Percentiles rank a stretch among this genome's conserved stretches.
phyloP scores from a whole-genome alignment of 2,113 vertebrate species.

The Tragelaphus strepsiceros region DNA sequence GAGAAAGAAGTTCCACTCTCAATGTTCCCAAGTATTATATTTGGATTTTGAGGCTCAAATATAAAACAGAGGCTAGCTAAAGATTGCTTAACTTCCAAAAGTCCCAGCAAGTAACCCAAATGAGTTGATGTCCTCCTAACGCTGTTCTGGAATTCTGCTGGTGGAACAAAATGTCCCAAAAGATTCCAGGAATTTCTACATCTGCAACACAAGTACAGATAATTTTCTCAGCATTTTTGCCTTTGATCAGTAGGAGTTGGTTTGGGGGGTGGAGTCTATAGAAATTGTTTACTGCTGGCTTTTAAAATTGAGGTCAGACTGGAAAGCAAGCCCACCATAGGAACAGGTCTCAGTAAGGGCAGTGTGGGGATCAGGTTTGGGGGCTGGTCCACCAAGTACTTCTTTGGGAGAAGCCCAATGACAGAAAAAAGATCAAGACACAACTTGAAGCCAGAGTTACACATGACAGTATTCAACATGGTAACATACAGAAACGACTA shows the following conservation, averaged over 20 bases:
- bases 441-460: background rate
- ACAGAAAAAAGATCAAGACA: background rate
- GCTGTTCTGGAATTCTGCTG: slow-evolving; percentile 15
- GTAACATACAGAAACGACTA: background rate
- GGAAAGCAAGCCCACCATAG: background rate
- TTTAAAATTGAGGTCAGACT: background rate
- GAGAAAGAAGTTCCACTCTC: background rate
- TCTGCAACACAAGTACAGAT: background rate
- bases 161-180: background rate
- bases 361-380: background rate
- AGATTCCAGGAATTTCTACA: slow-evolving; percentile 44
- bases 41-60: slow-evolving; percentile 39
- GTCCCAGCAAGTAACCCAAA: background rate
- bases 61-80: slow-evolving; percentile 39
- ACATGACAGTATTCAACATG: background rate
- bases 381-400: background rate
- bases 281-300: background rate
- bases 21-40: background rate
- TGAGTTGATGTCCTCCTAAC: background rate
- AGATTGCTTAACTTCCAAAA: slow-evolving; percentile 23
- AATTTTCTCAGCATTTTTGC: background rate
- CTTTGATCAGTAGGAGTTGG: background rate
- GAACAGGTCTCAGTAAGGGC: background rate
- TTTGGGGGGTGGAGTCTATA: background rate
- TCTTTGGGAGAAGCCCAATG: background rate